Evolutionary conservation across 2,797 vertebrate genomes (phyloP).

Genomic region (Peromyscus melanophrys): DNA sequence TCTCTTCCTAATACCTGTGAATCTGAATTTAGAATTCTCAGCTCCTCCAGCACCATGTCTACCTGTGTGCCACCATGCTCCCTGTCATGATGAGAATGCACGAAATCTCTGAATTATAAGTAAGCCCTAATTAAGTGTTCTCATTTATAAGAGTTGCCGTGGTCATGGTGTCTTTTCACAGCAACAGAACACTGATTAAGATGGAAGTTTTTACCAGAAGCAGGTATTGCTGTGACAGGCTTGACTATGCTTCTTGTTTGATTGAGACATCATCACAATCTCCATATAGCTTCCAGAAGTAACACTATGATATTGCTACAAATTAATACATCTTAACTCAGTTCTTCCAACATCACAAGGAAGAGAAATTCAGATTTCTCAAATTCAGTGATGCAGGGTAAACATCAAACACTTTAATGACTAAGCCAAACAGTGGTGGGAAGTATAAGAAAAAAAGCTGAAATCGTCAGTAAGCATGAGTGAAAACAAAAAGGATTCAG

Average conservation of each 20-base stretch:
- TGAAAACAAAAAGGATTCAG: background rate
- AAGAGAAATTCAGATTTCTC: background rate
- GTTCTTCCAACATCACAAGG: background rate
- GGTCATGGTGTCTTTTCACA: background rate
- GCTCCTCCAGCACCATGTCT: background rate
- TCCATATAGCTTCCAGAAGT: background rate
- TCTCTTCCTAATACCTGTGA: background rate
- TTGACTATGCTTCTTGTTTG: background rate
- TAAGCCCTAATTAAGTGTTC: background rate
- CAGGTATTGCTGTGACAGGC: background rate
- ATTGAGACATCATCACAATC: background rate
- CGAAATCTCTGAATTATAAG: too few relatives aligned
- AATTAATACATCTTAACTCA: background rate
- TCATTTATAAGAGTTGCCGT: background rate
- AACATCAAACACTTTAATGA: slow-evolving; percentile 3
- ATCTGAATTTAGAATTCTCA: background rate
- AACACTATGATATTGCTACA: background rate
- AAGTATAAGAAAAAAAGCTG: background rate
- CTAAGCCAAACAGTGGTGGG: background rate
- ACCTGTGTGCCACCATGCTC: background rate
- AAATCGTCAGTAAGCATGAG: background rate
- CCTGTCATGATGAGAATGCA: background rate
- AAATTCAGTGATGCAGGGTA: background rate
- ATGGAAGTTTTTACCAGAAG: background rate
- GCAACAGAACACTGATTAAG: background rate